A percentile compares a stretch with the other conserved stretches of the same genome.
Evolutionary conservation across 2,888 invertebrate genomes (phyloP).

Genomic region (Erpobdella octoculata): DNA sequence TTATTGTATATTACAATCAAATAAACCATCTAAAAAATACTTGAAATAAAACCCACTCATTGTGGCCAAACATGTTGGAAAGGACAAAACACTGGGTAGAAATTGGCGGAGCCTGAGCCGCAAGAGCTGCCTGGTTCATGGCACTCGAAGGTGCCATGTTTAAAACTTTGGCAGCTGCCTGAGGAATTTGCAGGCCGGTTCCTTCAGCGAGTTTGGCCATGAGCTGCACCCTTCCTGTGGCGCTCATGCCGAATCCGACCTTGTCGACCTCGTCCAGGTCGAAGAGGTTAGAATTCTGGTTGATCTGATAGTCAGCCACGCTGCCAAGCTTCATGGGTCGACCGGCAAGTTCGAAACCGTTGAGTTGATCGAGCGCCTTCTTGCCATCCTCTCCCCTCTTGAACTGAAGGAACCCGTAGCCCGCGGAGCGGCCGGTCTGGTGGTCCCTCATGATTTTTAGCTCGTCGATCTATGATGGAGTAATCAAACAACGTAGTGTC

Average conservation of each 20-base stretch:
- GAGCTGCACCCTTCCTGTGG: constrained; percentile 85
- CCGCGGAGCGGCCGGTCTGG: constrained; percentile 87
- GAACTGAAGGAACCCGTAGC: constrained; percentile 93
- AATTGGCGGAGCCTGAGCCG: constrained; percentile 75
- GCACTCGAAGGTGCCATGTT: constrained; percentile 14
- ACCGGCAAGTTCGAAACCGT: constrained; percentile 96
- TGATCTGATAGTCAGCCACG: constrained; percentile 24
- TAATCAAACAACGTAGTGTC: background rate
- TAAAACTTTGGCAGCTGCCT: constrained; percentile 84
- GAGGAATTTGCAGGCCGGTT: constrained; percentile 72
- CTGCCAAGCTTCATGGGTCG: constrained; percentile 92
- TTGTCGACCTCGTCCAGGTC: constrained; percentile 90
- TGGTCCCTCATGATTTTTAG: constrained; percentile 84
- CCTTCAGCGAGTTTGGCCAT: constrained; percentile 96
- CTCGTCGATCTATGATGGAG: constrained; percentile 46
- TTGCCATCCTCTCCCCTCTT: constrained; percentile 94
- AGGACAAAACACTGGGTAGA: constrained; percentile 98
- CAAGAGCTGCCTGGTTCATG: constrained; percentile 30
- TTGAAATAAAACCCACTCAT: constrained; percentile 62
- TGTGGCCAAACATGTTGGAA: constrained; percentile 97
- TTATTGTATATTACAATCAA: too few relatives aligned
- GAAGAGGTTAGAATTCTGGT: constrained; percentile 51
- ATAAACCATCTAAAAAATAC: too few relatives aligned
- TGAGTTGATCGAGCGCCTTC: constrained; percentile 92
- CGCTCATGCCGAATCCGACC: constrained; percentile 90